phyloP scores from a whole-genome alignment of 2,797 vertebrate genomes.

The Hippopotamyrus pictus region DNA sequence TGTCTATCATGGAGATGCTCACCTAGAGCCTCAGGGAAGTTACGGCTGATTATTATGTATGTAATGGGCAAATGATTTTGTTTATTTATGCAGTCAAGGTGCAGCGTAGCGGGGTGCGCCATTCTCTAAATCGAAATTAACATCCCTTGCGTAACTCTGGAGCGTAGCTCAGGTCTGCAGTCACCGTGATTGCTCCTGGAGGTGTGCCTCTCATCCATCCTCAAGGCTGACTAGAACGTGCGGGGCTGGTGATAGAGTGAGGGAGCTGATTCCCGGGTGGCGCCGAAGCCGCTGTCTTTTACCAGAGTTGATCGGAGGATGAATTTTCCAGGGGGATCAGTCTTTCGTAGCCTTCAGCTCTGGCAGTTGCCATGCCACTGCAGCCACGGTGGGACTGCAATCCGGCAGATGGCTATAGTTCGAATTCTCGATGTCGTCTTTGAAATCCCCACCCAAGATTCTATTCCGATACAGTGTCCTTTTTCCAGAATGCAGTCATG shows the following conservation, averaged over 20 bases:
- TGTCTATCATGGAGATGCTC: neutral
- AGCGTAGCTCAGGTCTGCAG: neutral
- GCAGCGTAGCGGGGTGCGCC: neutral
- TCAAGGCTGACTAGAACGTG: neutral
- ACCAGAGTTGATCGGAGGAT: constrained; percentile 3
- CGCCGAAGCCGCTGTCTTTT: neutral
- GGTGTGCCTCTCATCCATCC: neutral
- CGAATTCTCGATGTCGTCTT: neutral
- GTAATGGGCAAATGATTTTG: constrained; percentile 2
- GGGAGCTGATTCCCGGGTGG: neutral
- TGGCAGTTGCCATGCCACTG: neutral
- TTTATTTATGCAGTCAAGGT: neutral
- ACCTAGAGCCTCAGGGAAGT: neutral
- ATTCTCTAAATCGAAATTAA: neutral
- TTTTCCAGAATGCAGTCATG: neutral
- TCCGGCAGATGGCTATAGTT: neutral
- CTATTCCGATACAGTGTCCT: neutral
- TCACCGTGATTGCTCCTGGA: neutral
- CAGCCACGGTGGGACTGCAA: neutral
- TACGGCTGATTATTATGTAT: neutral
- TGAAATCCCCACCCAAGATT: constrained; percentile 15
- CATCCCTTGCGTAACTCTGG: neutral
- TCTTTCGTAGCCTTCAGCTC: neutral
- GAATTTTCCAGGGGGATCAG: constrained; percentile 1
- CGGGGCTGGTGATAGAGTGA: neutral